phyloP scores from a whole-genome alignment of 2,888 invertebrate genomes.

The Acronicta leporina region DNA sequence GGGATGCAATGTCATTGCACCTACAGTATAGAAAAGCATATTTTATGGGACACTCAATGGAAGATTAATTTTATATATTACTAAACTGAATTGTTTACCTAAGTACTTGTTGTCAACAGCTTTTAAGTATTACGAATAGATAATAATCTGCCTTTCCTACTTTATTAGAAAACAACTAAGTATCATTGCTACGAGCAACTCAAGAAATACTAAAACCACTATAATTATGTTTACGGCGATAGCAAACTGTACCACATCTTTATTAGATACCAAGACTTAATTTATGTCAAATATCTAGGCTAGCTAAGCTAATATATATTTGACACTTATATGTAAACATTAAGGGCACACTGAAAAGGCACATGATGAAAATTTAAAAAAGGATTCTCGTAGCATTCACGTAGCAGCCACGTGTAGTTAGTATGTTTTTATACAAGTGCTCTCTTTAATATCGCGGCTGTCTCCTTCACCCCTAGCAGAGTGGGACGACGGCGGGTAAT shows the following conservation, averaged over 20 bases:
- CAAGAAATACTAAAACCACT: conserved; percentile 15
- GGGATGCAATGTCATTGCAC: too few relatives aligned
- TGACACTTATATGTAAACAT: background rate
- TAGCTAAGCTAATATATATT: background rate
- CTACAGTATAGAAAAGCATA: too few relatives aligned
- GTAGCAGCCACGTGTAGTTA: conserved; percentile 1
- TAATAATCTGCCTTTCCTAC: background rate
- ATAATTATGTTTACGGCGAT: conserved; percentile 33
- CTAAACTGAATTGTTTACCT: too few relatives aligned
- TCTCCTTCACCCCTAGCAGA: conserved; percentile 38
- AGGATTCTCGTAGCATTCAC: conserved; percentile 7
- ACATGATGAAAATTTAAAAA: background rate
- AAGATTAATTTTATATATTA: too few relatives aligned
- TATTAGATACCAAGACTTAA: conserved; percentile 5
- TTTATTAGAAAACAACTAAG: background rate
- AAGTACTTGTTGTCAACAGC: too few relatives aligned
- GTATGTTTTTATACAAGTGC: conserved; percentile 18
- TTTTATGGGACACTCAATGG: too few relatives aligned
- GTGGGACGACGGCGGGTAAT: conserved; percentile 19
- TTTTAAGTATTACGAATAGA: too few relatives aligned
- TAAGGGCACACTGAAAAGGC: background rate
- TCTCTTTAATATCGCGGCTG: conserved; percentile 16
- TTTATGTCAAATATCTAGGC: conserved; percentile 1
- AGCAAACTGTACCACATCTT: conserved; percentile 7
- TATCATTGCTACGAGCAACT: conserved; percentile 12